Base-by-base conservation (phyloP, 2,797 vertebrate species). In the Channa striata region DNA sequence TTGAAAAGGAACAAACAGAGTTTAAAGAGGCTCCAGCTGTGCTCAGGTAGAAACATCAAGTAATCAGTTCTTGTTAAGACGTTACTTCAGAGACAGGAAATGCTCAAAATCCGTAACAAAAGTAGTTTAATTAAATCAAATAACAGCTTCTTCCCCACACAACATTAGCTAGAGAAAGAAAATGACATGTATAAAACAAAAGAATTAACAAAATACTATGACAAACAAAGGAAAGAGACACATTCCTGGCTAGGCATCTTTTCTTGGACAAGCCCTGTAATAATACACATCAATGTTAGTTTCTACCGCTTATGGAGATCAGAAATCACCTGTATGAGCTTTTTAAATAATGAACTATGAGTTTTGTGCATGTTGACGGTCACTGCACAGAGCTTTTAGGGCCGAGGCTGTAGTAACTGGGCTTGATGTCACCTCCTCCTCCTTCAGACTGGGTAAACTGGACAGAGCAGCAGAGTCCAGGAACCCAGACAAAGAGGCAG, bases 61-160 rank as follows among this genome's bases (percentile, higher is more conserved):
- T 11, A 8, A 13, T 40, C 39, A 13, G 4, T 5, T 14, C 11
- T 40, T 8, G 13, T 33, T 40, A 14, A 13, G 3, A 7, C 3
- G 16, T 44, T 17, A 50, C 25, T 8, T 12, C 39, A 66, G 21
- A 69, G 37, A 74, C 36, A 78, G 47, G 63, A 74, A 78, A 62
- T 5, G n/a, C 54, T 72, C 17, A 1, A 8, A 52, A 47, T 84
- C 77, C 21, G 61, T 79, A 81, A 68, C 61, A 85, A 87, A 67
- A 83, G 21, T 43, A 19, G 12, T 91, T 90, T 89, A 88, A 90
- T 89, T 82, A 77, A 81, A 76, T 77, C 57, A 79, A 72, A 70
- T 21, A 65, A 85, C 67, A 80, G 54, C 66, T 63, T 72, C 68
- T 47, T n/a, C 33, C 64, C 62, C 19, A 51, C 23, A 60, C 34